Evolutionary conservation across 2,113 vertebrate species (phyloP), one percentile per base, ranked within the genome.

Genomic region (Callithrix jacchus): DNA sequence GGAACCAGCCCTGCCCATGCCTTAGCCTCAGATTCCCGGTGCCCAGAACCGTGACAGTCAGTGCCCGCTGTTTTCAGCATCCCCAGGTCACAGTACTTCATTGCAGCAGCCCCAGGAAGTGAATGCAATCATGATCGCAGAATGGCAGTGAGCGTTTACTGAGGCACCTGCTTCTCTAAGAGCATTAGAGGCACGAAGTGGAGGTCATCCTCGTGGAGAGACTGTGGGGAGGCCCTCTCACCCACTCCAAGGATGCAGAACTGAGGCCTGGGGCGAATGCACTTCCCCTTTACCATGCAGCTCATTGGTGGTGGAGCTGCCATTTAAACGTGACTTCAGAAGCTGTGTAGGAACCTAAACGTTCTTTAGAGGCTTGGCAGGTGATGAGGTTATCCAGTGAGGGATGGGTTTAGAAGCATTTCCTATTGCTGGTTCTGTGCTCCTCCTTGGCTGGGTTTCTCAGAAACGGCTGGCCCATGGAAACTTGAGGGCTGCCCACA

Each of bases 231-330:
- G 37, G 23, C 37, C 20, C 18, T 70, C 40, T 47, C 32, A 58
- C 32, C 17, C 37, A 10, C 5, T 27, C 35, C 56, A 66, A 27
- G 52, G 32, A 10, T 37, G 17, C 42, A 49, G 54, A 14, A 71
- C 66, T 16, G 1, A 42, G 52, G 52, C 16, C 21, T 2, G 0
- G 23, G 2, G 1, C 32, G 37, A 56, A 5, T 10, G 20, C 47
- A 64, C 56, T 52, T 5, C 58, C 40, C 42, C 49, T 56, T 32
- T 13, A 27, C 7, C 17, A 32, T 27, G 61, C 20, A 35, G 40
- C 25, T 47, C 14, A 12, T 21, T 80, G 40, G 52, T 27, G 35
- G 32, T 13, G n/a, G 10, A 70, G 20, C n/a, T 70, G 8, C 32
- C 11, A 12, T 61, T 74, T 49, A 13, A 17, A 71, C n/a, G 3